Percentiles rank a stretch among this genome's conserved stretches.
phyloP scores from a whole-genome alignment of 2,113 vertebrate genomes.

The Heloderma charlesbogerti region DNA sequence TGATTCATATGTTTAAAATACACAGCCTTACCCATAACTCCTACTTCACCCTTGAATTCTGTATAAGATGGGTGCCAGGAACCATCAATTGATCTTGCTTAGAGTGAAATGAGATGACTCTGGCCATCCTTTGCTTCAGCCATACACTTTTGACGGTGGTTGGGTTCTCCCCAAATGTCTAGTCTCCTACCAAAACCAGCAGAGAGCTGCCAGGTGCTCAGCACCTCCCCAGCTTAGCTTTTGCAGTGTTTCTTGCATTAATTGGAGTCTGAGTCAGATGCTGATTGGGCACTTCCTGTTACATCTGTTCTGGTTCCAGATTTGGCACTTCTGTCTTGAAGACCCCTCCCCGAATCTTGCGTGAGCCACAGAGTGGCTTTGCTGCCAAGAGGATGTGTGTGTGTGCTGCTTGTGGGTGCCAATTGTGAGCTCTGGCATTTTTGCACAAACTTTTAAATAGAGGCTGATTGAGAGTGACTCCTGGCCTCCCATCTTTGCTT shows the following conservation, averaged over 20 bases:
- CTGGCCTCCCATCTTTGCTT: neutral
- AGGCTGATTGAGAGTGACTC: neutral
- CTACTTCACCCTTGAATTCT: slow-evolving; percentile 33
- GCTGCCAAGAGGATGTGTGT: neutral
- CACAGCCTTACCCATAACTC: slow-evolving; percentile 28
- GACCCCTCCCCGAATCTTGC: neutral
- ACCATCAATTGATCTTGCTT: slow-evolving; percentile 40
- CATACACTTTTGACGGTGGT: slow-evolving; percentile 26
- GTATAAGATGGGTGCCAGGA: slow-evolving; percentile 20
- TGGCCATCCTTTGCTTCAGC: neutral
- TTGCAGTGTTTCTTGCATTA: neutral
- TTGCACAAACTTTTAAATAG: neutral
- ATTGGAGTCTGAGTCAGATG: slow-evolving; percentile 50
- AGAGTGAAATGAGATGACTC: neutral
- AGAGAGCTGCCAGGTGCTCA: rapidly evolving
- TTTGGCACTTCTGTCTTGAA: slow-evolving; percentile 61
- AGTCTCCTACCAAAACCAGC: slow-evolving; percentile 13
- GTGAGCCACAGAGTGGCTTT: rapidly evolving
- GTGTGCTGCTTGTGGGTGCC: slow-evolving; percentile 23
- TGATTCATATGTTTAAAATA: neutral
- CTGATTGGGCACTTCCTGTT: slow-evolving; percentile 30
- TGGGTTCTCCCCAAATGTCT: slow-evolving; percentile 46
- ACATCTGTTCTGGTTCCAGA: slow-evolving; percentile 51
- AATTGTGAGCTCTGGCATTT: neutral
- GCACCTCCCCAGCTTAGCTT: slow-evolving; percentile 23